Evolutionary conservation across 1,140 invertebrate genomes (phyloP), one percentile per base, ranked within the genome.

Genomic region (Pachypeltis micranthus): DNA sequence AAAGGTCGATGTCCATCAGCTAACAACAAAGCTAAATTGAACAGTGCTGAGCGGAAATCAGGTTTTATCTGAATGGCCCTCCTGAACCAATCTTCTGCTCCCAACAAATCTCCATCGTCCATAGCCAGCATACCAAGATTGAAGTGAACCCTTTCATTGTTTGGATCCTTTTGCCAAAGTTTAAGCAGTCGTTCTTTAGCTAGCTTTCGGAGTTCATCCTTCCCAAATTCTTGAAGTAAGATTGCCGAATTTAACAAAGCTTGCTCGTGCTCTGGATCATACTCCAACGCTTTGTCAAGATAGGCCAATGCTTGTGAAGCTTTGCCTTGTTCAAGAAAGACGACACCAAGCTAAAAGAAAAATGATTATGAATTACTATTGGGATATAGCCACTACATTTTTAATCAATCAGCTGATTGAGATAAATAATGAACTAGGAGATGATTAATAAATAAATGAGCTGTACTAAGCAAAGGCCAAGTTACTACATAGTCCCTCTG

Each of bases 41-140:
- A 98, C 0, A 97, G 80, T 0, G 94, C 94, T 65, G 91, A 93
- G 54, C 91, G 80, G 74, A 96, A 96, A 74, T 90, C 86, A 1
- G 83, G 81, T 70, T 90, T 90, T 0, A 93, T 77, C 69, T 91
- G 84, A 3, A 93, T 85, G 1, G 90, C 90, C 39, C 85, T 84
- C 55, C 90, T 79, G 73, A 95, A 94, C 85, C 88, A 93, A 44
- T 87, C 82, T 72, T 94, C 91, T 0, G 93, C 93, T 67, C 86
- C 85, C n/a, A 83, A 80, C 24, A 85, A 87, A 71, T 94, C 87
- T 29, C 87, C 83, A 71, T 94, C 91, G 73, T 97, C 93, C 92
- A 96, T 97, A 19, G 91, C 90, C 31, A 98, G 76, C 93, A 97
- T 96, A 62, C 91, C 93, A 44, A 96, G 78, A 77, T 96, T 96